phyloP scores from a whole-genome alignment of 2,113 vertebrate genomes.

The Xenopus laevis region DNA sequence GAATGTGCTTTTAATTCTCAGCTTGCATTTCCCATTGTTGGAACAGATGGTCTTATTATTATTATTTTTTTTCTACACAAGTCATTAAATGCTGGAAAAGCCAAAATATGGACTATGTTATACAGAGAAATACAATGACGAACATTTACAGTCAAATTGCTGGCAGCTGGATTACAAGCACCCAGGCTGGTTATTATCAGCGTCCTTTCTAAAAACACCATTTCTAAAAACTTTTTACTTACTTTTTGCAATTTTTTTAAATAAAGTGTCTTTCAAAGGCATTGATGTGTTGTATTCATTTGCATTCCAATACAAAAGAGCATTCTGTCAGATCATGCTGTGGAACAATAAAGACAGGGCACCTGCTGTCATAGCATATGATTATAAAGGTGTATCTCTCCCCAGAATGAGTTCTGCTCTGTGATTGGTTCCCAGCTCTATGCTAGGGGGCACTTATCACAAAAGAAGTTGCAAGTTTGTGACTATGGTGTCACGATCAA shows the following conservation, averaged over 20 bases:
- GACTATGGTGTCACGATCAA: too few relatives aligned
- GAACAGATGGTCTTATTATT: slow-evolving; percentile 37
- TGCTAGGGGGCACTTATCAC: too few relatives aligned
- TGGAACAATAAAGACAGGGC: too few relatives aligned
- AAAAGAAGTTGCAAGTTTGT: too few relatives aligned
- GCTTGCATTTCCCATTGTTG: slow-evolving; percentile 24
- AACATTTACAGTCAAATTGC: slow-evolving; percentile 40
- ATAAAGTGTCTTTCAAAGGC: background rate
- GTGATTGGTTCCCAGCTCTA: too few relatives aligned
- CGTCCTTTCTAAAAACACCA: background rate
- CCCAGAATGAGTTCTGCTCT: too few relatives aligned
- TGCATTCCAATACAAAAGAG: too few relatives aligned
- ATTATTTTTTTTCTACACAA: slow-evolving; percentile 33
- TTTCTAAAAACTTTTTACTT: background rate
- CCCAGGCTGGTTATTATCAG: background rate
- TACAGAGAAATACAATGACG: slow-evolving; percentile 9
- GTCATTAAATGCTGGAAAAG: slow-evolving; percentile 36
- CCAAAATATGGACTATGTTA: slow-evolving; percentile 26
- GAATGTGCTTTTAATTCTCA: slow-evolving; percentile 32
- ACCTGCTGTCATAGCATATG: too few relatives aligned
- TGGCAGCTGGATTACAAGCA: slow-evolving; percentile 27
- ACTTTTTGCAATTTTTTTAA: background rate
- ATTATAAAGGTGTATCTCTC: too few relatives aligned
- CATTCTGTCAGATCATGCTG: too few relatives aligned
- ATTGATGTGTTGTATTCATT: too few relatives aligned